These are phyloP conservation scores for Nemoura dubitans DNA, from an alignment of 2,888 invertebrate genomes.

Conservation along the genomic window DNA sequence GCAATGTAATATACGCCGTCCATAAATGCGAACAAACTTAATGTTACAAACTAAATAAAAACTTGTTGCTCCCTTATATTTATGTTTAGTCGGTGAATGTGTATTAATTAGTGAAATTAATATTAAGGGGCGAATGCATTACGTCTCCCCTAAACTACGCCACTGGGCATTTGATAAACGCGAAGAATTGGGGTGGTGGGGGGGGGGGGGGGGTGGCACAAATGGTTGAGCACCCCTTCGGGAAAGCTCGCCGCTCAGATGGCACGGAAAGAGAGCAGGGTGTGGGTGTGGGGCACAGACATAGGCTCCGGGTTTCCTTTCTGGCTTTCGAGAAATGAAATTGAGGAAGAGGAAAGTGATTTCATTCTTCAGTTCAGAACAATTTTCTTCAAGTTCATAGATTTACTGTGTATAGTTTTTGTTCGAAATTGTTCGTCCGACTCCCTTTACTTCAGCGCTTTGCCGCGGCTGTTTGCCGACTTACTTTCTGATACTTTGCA, in stretches of 20 bases:
- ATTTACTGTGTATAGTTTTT: constrained; percentile 21
- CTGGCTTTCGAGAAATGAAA: constrained; percentile 38
- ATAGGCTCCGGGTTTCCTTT: constrained; percentile 33
- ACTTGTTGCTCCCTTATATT: neutral
- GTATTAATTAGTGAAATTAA: constrained; percentile 20
- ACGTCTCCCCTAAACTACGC: constrained; percentile 17
- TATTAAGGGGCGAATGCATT: constrained; percentile 7
- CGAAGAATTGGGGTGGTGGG: constrained; percentile 36
- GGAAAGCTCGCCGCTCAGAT: constrained; percentile 34
- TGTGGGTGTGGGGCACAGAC: neutral
- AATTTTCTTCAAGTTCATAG: constrained; percentile 32
- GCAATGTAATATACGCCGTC: neutral
- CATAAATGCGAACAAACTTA: neutral
- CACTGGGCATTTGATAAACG: constrained; percentile 36
- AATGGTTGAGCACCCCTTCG: constrained; percentile 41
- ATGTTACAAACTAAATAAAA: neutral
- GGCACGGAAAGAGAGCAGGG: constrained; percentile 13
- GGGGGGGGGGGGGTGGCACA: constrained; percentile 17
- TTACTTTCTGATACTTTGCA: neutral
- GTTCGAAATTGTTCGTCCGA: neutral
- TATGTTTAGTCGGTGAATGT: neutral
- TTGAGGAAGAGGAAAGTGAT: constrained; percentile 40
- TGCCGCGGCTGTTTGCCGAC: neutral
- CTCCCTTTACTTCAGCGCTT: neutral
- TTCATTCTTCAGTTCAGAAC: constrained; percentile 38